Base-by-base conservation (phyloP, 2,797 vertebrate genomes). In the Halcyon badia region DNA sequence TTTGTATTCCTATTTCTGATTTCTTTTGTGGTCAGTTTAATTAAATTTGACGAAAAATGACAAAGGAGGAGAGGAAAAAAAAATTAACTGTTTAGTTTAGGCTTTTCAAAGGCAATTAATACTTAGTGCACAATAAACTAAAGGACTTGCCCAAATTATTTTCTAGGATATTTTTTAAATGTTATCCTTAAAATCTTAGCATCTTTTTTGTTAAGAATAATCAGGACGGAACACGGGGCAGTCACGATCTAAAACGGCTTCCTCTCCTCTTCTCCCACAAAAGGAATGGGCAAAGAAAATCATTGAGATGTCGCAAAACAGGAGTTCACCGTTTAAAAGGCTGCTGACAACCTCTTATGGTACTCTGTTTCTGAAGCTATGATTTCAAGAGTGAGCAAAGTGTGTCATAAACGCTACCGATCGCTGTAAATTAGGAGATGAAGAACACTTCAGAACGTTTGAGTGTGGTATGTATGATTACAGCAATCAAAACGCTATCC, bases 391-490 rank as follows among this genome's bases (percentile, higher is more conserved):
- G 86, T 12, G 7, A 87, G 49, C 31, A 79, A 94, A 89, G 78
- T 80, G 87, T 64, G 87, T 78, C 83, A 71, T 66, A 92, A 96
- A 94, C 4, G 19, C 58, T 65, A 66, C 49, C 28, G 85, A 76
- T 58, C 77, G 72, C 52, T 28, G 15, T 87, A 96, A 94, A 96
- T 95, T 83, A 90, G 90, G 76, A 82, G 73, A 82, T 42, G 86
- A 92, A 94, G 83, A 92, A 88, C 84, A 93, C 90, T 95, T 90
- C 51, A 84, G 54, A 72, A 92, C 42, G 21, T 66, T 79, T 52
- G 94, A 92, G 73, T 57, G 79, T 25, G 73, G 64, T 61, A 88
- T 61, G 48, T 91, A 75, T 90, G 93, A 97, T 97, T 95, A 93
- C 56, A 89, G 96, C 84, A 96, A 96, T 96, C 93, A 94, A 89